Evolutionary conservation across 1,140 invertebrate species (phyloP), one percentile per base, ranked within the genome.

Genomic region (Euglossa dilemma): DNA sequence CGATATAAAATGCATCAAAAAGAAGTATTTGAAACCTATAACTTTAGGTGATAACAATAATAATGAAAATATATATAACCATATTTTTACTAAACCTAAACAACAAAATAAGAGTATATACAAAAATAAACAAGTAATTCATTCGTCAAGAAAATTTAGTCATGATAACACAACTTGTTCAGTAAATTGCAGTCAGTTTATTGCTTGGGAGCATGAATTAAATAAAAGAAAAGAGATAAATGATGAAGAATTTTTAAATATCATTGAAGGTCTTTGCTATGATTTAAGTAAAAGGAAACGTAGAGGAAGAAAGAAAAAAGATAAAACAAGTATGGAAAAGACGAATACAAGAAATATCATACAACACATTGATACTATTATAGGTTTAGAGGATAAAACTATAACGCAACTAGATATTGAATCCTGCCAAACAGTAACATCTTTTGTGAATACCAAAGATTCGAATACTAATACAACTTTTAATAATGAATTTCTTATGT

Each of bases 141-240:
- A 25, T 43, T 77, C 56, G n/a, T 12, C 50, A 50, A 78, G 14
- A 25, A 67, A 67, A 56, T 50, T 25, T 12, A 16, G 6, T 9
- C 78, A 73, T 25, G 57, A 80, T 23, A 47, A 73, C 28, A 69
- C 16, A 14, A 71, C 8, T n/a, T 82, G 80, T n/a, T 54, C 43
- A 20, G 28, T 56, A 74, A 50, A 70, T n/a, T 76, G 67, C 12
- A 77, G 36, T 16, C 67, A 63, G 43, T 89, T 84, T 43, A 47
- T 84, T 20, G 72, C 80, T 8, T 89, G 86, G 85, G 87, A 88
- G 66, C 50, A 77, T 25, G 87, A 90, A 78, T 61, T 90, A 8
- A 87, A 88, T 20, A 89, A 91, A 66, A 77, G 85, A 7, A 54
- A 81, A n/a, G 83, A 90, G 63, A 88, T 90, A 57, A 84, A 78